Evolutionary conservation across 2,797 vertebrate species (phyloP).

Genomic region (Pelodytes ibericus): DNA sequence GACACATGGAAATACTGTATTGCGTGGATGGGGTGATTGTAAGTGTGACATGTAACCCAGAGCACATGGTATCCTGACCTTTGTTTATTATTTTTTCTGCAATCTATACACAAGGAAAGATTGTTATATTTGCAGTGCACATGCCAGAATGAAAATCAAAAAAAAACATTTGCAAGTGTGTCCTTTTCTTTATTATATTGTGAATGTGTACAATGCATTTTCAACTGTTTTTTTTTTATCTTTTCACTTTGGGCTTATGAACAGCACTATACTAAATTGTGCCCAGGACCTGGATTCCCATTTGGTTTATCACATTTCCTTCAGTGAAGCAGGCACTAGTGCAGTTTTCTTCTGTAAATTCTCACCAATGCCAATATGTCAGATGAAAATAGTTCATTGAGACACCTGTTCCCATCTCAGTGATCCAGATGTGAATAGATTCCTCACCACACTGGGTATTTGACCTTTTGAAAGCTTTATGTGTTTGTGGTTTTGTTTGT

Average conservation of each 20-base stretch:
- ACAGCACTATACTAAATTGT: neutral
- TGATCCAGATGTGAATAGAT: neutral
- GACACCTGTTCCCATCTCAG: slow-evolving; percentile 2
- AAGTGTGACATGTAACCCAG: slow-evolving; percentile 14
- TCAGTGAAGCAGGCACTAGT: neutral
- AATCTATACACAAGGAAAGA: slow-evolving; percentile 7
- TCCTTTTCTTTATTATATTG: neutral
- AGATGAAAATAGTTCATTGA: neutral
- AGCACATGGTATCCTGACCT: neutral
- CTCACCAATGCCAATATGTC: neutral
- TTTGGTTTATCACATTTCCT: neutral
- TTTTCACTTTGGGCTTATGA: neutral
- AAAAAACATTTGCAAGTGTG: neutral
- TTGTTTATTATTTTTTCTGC: neutral
- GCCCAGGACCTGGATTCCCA: neutral
- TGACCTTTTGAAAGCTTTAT: slow-evolving; percentile 45
- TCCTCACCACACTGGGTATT: neutral
- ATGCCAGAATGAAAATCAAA: slow-evolving; percentile 5
- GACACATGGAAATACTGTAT: neutral
- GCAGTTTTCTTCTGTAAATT: neutral
- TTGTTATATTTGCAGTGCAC: slow-evolving; percentile 4
- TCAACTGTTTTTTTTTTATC: neutral
- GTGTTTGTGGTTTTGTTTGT: slow-evolving; percentile 9
- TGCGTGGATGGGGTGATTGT: slow-evolving; percentile 14
- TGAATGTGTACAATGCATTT: neutral